Evolutionary conservation across 2,888 invertebrate genomes (phyloP).

Genomic region (Drosophila rellima): DNA sequence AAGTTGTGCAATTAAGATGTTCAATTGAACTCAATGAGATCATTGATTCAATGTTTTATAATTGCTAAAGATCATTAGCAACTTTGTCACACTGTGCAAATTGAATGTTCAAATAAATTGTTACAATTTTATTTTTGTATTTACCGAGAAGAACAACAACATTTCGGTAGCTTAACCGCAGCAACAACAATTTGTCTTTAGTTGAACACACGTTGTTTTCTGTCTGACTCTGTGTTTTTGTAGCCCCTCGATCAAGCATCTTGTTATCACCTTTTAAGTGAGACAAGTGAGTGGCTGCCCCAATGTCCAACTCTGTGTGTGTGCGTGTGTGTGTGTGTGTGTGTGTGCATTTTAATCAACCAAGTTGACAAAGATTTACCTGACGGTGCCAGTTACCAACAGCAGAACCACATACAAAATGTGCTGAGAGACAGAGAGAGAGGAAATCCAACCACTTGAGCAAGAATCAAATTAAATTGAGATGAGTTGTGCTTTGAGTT

Average conservation of each 20-base stretch:
- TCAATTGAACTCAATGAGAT: conserved; percentile 40
- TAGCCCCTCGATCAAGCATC: conserved; percentile 59
- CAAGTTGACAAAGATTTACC: conserved; percentile 71
- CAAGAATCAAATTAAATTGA: conserved; percentile 33
- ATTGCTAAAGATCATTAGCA: conserved; percentile 18
- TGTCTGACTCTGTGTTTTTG: conserved; percentile 5
- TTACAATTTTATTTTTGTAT: conserved; percentile 66
- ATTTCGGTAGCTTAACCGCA: conserved; percentile 14
- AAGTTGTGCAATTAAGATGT: conserved; percentile 18
- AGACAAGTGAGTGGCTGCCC: conserved; percentile 73
- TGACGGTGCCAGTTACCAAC: conserved; percentile 80
- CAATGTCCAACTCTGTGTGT: conserved; percentile 22
- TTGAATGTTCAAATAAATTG: conserved; percentile 52
- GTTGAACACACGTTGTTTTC: conserved; percentile 15
- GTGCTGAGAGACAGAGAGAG: not conserved
- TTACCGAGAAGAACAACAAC: conserved; percentile 19
- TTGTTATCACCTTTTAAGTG: conserved; percentile 82
- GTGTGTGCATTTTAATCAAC: conserved; percentile 64
- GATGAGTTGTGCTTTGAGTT: conserved; percentile 26
- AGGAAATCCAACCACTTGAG: conserved; percentile 35
- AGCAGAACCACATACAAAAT: conserved; percentile 6
- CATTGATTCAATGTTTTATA: conserved; percentile 33
- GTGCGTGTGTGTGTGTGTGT: conserved; percentile 10
- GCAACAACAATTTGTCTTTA: conserved; percentile 26
- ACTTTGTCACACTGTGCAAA: conserved; percentile 56